Evolutionary conservation across 2,797 vertebrate species (phyloP).

Genomic region (Bucorvus abyssinicus): DNA sequence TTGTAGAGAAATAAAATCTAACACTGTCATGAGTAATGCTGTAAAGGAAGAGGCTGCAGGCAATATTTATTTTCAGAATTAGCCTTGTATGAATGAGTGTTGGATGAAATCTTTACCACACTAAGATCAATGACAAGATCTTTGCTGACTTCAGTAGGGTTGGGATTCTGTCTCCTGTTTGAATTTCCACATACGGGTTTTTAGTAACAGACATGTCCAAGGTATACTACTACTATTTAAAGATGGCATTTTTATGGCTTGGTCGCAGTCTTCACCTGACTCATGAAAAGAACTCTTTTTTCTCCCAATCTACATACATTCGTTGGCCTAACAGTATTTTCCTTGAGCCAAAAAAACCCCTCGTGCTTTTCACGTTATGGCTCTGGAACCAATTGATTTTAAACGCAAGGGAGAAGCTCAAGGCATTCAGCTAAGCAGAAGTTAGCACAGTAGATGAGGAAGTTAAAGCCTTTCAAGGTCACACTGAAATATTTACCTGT

Average conservation of each 20-base stretch:
- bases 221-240: neutral
- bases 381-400: neutral
- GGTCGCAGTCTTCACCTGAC: neutral
- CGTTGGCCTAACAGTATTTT: neutral
- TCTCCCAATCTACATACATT: neutral
- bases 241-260: neutral
- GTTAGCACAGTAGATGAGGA: neutral
- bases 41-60: neutral
- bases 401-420: neutral
- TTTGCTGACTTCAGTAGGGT: neutral
- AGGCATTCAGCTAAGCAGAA: neutral
- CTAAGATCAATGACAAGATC: conserved; percentile 2
- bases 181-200: neutral
- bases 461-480: conserved; percentile 30
- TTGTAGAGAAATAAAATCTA: neutral
- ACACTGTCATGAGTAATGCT: neutral
- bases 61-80: conserved; percentile 22
- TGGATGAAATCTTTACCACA: neutral
- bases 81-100: neutral
- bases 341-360: neutral
- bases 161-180: neutral
- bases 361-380: neutral
- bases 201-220: neutral
- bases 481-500: conserved; percentile 77
- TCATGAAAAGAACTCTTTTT: neutral